These are phyloP conservation scores for Xiphydria camelus DNA, from an alignment of 2,888 invertebrate species.

Conservation along the genomic window DNA sequence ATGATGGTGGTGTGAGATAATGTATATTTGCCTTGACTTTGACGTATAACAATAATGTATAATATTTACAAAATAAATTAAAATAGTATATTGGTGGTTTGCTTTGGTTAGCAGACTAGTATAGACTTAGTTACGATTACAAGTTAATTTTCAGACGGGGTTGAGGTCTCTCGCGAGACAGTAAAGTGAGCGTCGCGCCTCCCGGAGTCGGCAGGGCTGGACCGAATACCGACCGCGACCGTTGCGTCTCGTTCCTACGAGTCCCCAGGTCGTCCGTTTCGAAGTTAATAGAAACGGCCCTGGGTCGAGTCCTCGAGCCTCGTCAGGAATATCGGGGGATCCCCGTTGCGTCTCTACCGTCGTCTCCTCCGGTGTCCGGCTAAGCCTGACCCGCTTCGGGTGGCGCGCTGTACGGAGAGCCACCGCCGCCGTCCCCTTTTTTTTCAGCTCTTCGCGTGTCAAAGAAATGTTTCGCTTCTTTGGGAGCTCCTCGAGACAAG, in stretches of 20 bases:
- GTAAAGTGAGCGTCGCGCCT: constrained; percentile 28
- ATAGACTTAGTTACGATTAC: constrained; percentile 14
- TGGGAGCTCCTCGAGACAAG: constrained; percentile 12
- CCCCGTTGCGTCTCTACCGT: no score
- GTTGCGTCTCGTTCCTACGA: constrained; percentile 11
- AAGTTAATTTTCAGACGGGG: constrained; percentile 9
- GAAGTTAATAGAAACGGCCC: constrained; percentile 2
- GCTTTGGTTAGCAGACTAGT: constrained; percentile 37
- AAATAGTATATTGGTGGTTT: constrained; percentile 37
- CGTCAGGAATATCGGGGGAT: constrained; percentile 4
- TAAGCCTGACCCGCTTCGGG: constrained; percentile 12
- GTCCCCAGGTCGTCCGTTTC: constrained; percentile 3
- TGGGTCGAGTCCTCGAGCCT: constrained; percentile 1
- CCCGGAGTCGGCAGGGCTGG: constrained; percentile 11
- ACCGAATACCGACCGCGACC: constrained; percentile 19
- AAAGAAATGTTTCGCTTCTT: constrained; percentile 11
- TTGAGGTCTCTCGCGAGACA: constrained; percentile 23
- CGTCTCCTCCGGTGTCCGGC: neutral
- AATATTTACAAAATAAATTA: constrained; percentile 57
- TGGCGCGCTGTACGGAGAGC: constrained; percentile 17
- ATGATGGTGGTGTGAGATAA: constrained; percentile 40
- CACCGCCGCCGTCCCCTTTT: constrained; percentile 16
- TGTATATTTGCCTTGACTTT: constrained; percentile 46
- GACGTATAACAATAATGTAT: constrained; percentile 52
- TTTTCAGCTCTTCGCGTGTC: constrained; percentile 9